These are phyloP conservation scores for Venustoraphidia nigricollis DNA, from an alignment of 2,888 invertebrate genomes.

Conservation along the genomic window DNA sequence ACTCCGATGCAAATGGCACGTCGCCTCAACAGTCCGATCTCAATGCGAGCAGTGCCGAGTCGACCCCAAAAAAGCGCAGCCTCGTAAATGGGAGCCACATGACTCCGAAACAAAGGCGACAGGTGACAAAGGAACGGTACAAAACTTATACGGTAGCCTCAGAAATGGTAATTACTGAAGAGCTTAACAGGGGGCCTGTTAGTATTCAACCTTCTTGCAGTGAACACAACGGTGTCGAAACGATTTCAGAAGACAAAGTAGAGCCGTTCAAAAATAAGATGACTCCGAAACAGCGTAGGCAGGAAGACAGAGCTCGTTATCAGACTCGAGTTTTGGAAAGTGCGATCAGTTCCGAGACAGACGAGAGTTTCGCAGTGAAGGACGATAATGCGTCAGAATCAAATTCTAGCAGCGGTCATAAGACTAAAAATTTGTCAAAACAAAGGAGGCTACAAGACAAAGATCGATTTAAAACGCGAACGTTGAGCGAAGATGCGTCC, in stretches of 20 bases:
- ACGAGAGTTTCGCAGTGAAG: conserved; percentile 8
- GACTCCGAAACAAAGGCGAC: conserved; percentile 65
- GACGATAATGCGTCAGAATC: not conserved
- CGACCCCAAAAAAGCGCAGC: conserved; percentile 50
- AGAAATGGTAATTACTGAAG: conserved; percentile 33
- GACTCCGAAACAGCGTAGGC: conserved; percentile 49
- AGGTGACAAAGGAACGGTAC: conserved; percentile 60
- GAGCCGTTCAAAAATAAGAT: conserved; percentile 23
- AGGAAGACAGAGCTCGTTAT: conserved; percentile 51
- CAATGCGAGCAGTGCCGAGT: conserved; percentile 49
- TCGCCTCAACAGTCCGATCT: conserved; percentile 54
- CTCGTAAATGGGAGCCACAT: conserved; percentile 31
- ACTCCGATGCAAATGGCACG: conserved; percentile 34
- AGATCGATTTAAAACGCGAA: conserved; percentile 60
- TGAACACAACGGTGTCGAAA: conserved; percentile 25
- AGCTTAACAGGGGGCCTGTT: conserved; percentile 15
- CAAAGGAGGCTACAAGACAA: conserved; percentile 47
- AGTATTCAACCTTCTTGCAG: conserved; percentile 16
- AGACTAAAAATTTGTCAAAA: conserved; percentile 33
- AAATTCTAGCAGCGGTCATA: not conserved
- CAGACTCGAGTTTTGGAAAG: conserved; percentile 43
- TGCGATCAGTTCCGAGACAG: conserved; percentile 9
- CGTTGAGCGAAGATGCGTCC: conserved; percentile 37
- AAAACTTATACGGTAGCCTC: conserved; percentile 69
- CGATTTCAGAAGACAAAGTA: conserved; percentile 25